A percentile compares a stretch with the other conserved stretches of the same genome.
phyloP scores from a whole-genome alignment of 2,797 vertebrate species.

The Hafferia zeledoni region DNA sequence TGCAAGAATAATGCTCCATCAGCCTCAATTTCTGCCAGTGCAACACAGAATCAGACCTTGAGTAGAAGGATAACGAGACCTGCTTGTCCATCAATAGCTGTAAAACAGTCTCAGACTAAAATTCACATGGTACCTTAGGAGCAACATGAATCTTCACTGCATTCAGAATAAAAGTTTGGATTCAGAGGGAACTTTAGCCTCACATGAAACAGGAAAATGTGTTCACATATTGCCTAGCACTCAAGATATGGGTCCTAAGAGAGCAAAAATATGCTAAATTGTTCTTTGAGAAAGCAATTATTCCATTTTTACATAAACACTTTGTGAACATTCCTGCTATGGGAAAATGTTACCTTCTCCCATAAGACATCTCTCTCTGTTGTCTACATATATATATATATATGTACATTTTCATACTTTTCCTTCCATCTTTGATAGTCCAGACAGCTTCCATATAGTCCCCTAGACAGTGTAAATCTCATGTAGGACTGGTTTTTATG shows the following conservation, averaged over 20 bases:
- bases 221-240: background rate
- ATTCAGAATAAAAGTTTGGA: background rate
- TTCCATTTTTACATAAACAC: background rate
- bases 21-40: background rate
- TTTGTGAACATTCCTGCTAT: background rate
- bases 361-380: background rate
- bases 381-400: fast-evolving
- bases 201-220: background rate
- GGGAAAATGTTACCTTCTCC: background rate
- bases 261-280: background rate
- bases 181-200: background rate
- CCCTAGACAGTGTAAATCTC: background rate
- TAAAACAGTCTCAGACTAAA: background rate
- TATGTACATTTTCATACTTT: background rate
- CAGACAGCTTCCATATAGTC: background rate
- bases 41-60: background rate
- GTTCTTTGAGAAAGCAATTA: background rate
- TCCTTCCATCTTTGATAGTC: background rate
- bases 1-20: background rate
- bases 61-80: background rate
- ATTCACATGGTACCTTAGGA: background rate
- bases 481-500: background rate
- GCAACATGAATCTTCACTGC: background rate
- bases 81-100: background rate
- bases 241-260: background rate